Conservation (phyloP, 2,888 invertebrate genomes). For the Eueremaeus valkanovi region DNA sequence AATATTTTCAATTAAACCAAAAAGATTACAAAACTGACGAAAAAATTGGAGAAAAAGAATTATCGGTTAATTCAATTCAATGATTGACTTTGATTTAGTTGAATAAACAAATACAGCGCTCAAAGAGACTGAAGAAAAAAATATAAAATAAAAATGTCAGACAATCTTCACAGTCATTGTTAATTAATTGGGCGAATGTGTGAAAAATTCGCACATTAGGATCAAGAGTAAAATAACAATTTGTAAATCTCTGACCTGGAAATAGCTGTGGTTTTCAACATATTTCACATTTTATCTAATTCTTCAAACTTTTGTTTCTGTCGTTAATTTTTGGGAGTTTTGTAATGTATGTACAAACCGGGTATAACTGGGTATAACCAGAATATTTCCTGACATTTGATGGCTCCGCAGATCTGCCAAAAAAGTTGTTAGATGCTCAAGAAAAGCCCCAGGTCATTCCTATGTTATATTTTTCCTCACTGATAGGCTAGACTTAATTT, state of each 20-base stretch:
- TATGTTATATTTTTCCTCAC: too few relatives aligned
- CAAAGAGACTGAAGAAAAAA: neutral
- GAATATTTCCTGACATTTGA: too few relatives aligned
- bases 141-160: neutral
- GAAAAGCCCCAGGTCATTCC: too few relatives aligned
- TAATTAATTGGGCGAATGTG: neutral
- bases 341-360: too few relatives aligned
- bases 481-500: too few relatives aligned
- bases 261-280: too few relatives aligned
- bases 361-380: too few relatives aligned
- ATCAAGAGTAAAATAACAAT: neutral
- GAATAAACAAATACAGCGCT: neutral
- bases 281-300: too few relatives aligned
- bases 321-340: too few relatives aligned
- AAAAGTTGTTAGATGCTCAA: too few relatives aligned
- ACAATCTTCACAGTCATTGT: neutral
- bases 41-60: neutral
- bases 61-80: neutral
- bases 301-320: too few relatives aligned
- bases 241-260: conserved; percentile 5
- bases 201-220: neutral
- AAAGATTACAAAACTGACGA: neutral
- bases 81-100: neutral
- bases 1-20: neutral
- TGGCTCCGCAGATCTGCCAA: too few relatives aligned